These are phyloP conservation scores for Otis tarda DNA, from an alignment of 2,113 vertebrate species.

Conservation along the genomic window DNA sequence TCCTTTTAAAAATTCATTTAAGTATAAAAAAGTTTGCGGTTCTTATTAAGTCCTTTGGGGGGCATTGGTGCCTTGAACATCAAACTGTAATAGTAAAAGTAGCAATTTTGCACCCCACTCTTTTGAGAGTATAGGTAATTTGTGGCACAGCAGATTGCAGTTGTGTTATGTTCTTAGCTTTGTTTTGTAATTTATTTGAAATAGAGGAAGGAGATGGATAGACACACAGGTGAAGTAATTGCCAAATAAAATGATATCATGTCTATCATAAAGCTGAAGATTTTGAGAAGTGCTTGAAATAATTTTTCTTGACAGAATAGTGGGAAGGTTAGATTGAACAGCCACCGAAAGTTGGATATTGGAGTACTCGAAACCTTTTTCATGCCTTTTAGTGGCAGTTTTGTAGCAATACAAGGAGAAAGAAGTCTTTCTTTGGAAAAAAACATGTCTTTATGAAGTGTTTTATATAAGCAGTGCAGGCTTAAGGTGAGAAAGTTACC, in stretches of 20 bases:
- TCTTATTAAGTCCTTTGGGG: not conserved
- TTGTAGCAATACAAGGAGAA: not conserved
- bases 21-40: not conserved
- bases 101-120: not conserved
- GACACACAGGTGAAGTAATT: not conserved
- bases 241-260: not conserved
- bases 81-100: not conserved
- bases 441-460: no score
- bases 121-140: not conserved
- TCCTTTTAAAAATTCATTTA: not conserved
- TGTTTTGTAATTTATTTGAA: not conserved
- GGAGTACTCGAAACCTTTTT: not conserved
- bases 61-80: not conserved
- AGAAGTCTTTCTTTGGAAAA: not conserved
- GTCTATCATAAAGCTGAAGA: not conserved
- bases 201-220: not conserved
- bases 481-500: not conserved
- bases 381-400: not conserved
- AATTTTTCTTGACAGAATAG: not conserved
- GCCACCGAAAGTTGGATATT: not conserved
- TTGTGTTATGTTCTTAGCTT: not conserved
- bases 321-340: not conserved
- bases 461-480: not conserved
- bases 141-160: not conserved
- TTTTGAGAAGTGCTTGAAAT: not conserved